These are phyloP conservation scores for Orthonevra nobilis DNA, from an alignment of 2,888 invertebrate genomes.

Conservation along the genomic window DNA sequence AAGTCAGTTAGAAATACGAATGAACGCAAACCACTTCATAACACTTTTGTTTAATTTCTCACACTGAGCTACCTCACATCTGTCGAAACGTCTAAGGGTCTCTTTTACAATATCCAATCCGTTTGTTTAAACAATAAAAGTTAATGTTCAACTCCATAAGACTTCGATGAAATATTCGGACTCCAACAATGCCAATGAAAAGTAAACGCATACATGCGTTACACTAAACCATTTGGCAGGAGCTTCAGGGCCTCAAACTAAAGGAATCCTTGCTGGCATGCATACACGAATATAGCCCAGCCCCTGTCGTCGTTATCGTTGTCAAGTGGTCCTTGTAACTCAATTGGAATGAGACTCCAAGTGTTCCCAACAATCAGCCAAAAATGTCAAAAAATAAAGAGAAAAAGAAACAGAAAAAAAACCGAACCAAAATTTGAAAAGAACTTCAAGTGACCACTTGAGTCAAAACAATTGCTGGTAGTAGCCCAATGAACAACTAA, in stretches of 20 bases:
- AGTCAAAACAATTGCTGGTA: slow-evolving; percentile 62
- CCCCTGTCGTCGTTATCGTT: slow-evolving; percentile 48
- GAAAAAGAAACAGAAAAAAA: slow-evolving; percentile 49
- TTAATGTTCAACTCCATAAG: slow-evolving; percentile 42
- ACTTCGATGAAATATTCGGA: not conserved
- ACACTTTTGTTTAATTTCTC: no score
- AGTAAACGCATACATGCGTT: slow-evolving; percentile 30
- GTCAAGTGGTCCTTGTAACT: slow-evolving; percentile 68
- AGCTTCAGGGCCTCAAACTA: slow-evolving; percentile 60
- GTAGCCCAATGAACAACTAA: slow-evolving; percentile 24
- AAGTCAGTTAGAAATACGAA: no score
- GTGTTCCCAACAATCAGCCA: slow-evolving; percentile 52
- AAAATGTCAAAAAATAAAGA: slow-evolving; percentile 41
- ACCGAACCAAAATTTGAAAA: slow-evolving; percentile 54
- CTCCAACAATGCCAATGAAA: slow-evolving; percentile 38
- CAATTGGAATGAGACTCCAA: slow-evolving; percentile 69
- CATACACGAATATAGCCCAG: slow-evolving; percentile 29
- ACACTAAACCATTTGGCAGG: slow-evolving; percentile 38
- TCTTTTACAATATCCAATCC: slow-evolving; percentile 11
- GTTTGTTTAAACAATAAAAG: slow-evolving; percentile 59
- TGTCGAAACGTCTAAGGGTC: slow-evolving; percentile 36
- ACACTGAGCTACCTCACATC: slow-evolving; percentile 49
- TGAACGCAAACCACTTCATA: no score
- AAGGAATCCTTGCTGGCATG: slow-evolving; percentile 63
- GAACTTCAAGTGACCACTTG: slow-evolving; percentile 69